Conservation (phyloP, 2,888 invertebrate species). For the Crocallis elinguaria region DNA sequence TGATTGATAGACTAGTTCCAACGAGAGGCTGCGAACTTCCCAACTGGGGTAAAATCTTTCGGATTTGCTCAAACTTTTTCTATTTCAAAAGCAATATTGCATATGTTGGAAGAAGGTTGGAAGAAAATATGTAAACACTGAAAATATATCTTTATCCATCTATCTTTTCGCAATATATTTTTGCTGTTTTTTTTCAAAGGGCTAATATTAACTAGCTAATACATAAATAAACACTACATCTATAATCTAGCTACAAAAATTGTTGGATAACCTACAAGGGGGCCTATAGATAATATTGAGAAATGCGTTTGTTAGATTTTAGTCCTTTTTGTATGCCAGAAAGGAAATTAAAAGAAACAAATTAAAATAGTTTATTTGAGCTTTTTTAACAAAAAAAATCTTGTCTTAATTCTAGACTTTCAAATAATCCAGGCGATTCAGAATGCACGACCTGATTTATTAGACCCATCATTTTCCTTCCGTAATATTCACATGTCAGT, state of each 20-base stretch:
- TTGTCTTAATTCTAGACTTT: too few relatives aligned
- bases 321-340: too few relatives aligned
- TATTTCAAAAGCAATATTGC: slow-evolving; percentile 19
- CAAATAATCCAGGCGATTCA: background rate
- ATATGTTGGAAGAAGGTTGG: background rate
- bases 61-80: slow-evolving; percentile 20
- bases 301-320: too few relatives aligned
- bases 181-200: background rate
- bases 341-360: too few relatives aligned
- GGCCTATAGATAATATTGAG: too few relatives aligned
- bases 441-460: background rate
- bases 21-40: slow-evolving; percentile 5
- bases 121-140: background rate
- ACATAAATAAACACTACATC: too few relatives aligned
- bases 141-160: background rate
- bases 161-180: background rate
- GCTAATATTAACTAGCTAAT: too few relatives aligned
- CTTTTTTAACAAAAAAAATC: too few relatives aligned
- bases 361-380: background rate
- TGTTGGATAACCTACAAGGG: too few relatives aligned
- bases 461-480: background rate
- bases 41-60: background rate
- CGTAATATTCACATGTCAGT: background rate
- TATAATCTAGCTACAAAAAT: too few relatives aligned
- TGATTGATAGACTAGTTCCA: background rate